Evolutionary conservation across 2,797 vertebrate genomes (phyloP).

Genomic region (Columba guinea): DNA sequence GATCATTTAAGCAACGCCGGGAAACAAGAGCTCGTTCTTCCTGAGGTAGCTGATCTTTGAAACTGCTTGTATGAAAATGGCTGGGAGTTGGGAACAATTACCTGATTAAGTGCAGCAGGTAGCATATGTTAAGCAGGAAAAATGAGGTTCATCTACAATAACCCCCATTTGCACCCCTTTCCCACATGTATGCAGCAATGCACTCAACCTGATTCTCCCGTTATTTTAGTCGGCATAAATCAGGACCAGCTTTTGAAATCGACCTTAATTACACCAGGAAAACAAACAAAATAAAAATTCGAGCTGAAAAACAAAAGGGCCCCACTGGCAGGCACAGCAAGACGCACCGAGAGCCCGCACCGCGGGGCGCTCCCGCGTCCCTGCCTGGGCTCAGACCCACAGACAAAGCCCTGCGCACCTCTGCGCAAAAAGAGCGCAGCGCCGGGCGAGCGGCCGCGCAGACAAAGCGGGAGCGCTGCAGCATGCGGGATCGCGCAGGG

Average conservation of each 20-base stretch:
- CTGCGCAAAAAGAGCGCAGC: background rate
- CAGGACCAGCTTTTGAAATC: background rate
- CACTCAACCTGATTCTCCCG: background rate
- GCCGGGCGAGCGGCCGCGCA: background rate
- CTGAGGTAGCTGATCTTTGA: background rate
- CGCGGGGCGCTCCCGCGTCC: background rate
- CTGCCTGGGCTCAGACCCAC: background rate
- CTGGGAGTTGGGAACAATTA: background rate
- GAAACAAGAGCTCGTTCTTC: background rate
- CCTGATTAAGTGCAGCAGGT: slow-evolving; percentile 23
- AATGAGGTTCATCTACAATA: background rate
- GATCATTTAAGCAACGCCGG: background rate
- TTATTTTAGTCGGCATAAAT: background rate
- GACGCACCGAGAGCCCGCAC: background rate
- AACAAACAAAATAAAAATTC: background rate
- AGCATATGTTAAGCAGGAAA: background rate
- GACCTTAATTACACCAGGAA: background rate
- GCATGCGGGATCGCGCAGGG: slow-evolving; percentile 45
- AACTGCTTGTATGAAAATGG: background rate
- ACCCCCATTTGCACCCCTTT: background rate
- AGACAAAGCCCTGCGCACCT: slow-evolving; percentile 1
- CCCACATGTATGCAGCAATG: background rate
- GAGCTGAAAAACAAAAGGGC: background rate
- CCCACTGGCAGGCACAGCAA: background rate
- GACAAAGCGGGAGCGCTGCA: slow-evolving; percentile 37